Percentiles rank a stretch among this genome's conserved stretches.
Evolutionary conservation across 2,888 invertebrate genomes (phyloP).

Genomic region (Lysandra bellargus): DNA sequence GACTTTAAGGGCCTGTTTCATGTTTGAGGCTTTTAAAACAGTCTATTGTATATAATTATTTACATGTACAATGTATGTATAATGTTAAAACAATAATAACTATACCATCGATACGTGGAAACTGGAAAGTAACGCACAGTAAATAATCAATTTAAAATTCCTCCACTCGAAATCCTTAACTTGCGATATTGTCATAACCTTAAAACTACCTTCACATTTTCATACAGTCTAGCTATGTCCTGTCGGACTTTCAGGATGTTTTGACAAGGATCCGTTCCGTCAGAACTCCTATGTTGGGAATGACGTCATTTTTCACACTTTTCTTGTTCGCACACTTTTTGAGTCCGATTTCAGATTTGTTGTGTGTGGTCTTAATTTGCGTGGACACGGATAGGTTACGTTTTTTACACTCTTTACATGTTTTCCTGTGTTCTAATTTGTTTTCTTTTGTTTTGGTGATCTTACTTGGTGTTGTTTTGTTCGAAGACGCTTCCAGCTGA

Average conservation of each 20-base stretch:
- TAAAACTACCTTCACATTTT: constrained; percentile 52
- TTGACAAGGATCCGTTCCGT: constrained; percentile 69
- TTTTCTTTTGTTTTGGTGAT: constrained; percentile 41
- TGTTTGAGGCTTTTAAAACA: no score
- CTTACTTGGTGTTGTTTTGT: constrained; percentile 43
- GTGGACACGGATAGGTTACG: constrained; percentile 62
- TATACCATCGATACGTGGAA: no score
- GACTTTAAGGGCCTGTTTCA: no score
- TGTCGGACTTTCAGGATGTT: constrained; percentile 54
- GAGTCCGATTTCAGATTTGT: constrained; percentile 69
- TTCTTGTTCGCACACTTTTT: constrained; percentile 67
- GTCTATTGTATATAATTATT: no score
- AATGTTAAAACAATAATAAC: no score
- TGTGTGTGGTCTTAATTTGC: constrained; percentile 70
- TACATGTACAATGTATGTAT: no score
- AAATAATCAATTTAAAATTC: background rate
- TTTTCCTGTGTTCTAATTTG: constrained; percentile 46
- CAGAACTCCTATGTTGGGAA: constrained; percentile 59
- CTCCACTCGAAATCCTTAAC: constrained; percentile 30
- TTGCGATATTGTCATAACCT: constrained; percentile 71
- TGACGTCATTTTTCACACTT: constrained; percentile 56
- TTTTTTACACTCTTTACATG: constrained; percentile 57
- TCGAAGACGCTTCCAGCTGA: constrained; percentile 51
- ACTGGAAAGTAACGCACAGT: no score
- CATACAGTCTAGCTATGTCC: constrained; percentile 38